Evolutionary conservation across 2,113 vertebrate genomes (phyloP).

Genomic region (Leptosomus discolor): DNA sequence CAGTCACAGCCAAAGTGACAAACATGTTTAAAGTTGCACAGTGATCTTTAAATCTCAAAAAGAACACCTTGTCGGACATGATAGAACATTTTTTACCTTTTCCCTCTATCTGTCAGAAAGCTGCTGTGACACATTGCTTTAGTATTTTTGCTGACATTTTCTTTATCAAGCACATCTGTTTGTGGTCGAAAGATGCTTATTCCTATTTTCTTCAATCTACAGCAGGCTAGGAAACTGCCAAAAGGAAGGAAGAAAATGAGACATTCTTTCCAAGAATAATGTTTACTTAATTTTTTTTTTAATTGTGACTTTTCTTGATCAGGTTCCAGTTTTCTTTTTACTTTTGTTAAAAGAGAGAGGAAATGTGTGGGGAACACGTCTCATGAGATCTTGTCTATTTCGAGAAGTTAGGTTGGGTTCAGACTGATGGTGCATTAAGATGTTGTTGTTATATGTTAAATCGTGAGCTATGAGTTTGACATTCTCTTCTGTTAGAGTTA

Average conservation of each 20-base stretch:
- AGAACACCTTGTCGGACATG: slow-evolving; percentile 99
- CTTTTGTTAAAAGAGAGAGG: not conserved
- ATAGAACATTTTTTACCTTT: slow-evolving; percentile 99
- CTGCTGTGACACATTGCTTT: slow-evolving; percentile 91
- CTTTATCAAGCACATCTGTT: slow-evolving; percentile 97
- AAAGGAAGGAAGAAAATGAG: slow-evolving; percentile 72
- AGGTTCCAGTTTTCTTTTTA: not conserved
- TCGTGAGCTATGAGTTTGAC: not conserved
- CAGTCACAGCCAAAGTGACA: slow-evolving; percentile 96
- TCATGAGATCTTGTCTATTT: not conserved
- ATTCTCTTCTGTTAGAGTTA: not conserved
- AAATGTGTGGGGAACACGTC: not conserved
- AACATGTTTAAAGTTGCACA: slow-evolving; percentile 98
- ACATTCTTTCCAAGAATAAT: slow-evolving; percentile 66
- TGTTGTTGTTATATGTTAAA: not conserved
- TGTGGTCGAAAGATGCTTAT: slow-evolving; percentile 88
- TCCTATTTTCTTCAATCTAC: slow-evolving; percentile 79
- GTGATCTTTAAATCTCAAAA: slow-evolving; percentile 99
- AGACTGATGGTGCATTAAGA: not conserved
- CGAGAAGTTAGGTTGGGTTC: not conserved
- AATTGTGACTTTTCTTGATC: slow-evolving; percentile 1
- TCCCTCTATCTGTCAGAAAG: slow-evolving; percentile 93
- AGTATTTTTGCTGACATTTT: slow-evolving; percentile 99
- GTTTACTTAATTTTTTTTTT: not conserved
- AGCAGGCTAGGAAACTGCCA: slow-evolving; percentile 57